These are phyloP conservation scores for Caenorhabditis sinica DNA, from an alignment of 2,888 invertebrate species.

Conservation along the genomic window DNA sequence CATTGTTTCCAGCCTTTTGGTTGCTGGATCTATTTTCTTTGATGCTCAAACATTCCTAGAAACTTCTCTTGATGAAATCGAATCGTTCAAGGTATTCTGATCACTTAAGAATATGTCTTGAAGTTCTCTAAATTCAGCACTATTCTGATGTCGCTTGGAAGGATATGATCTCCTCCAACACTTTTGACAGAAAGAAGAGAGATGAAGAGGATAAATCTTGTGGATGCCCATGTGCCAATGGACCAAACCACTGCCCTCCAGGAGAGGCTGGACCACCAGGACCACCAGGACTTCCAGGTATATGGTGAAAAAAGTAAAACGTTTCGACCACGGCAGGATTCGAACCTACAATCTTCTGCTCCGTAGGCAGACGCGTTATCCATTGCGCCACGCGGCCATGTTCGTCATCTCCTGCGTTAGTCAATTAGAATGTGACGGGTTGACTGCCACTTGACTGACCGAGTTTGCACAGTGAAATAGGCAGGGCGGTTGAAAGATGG, in stretches of 20 bases:
- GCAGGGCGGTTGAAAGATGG: neutral
- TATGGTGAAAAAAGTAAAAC: neutral
- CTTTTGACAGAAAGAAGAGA: conserved; percentile 59
- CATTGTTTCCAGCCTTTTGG: conserved; percentile 46
- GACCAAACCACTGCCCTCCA: conserved; percentile 57
- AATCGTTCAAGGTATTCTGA: conserved; percentile 49
- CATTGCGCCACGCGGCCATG: conserved; percentile 78
- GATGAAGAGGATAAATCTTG: conserved; percentile 36
- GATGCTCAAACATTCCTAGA: conserved; percentile 55
- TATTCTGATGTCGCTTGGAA: conserved; percentile 56
- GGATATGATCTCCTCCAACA: conserved; percentile 57
- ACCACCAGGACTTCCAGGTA: conserved; percentile 57
- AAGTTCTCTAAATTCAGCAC: conserved; percentile 26
- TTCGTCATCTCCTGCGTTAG: conserved; percentile 76
- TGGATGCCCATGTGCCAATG: conserved; percentile 52
- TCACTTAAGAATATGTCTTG: too few relatives aligned
- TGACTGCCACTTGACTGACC: neutral
- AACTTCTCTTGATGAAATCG: conserved; percentile 51
- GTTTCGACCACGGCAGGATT: conserved; percentile 79
- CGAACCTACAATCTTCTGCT: conserved; percentile 84
- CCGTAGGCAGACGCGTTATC: conserved; percentile 84
- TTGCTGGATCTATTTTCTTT: conserved; percentile 51
- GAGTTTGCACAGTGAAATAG: neutral
- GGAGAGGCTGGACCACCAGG: conserved; percentile 60
- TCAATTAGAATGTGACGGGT: neutral